Base-by-base conservation (phyloP, 2,797 vertebrate species). In the Acanthurus lineatus region DNA sequence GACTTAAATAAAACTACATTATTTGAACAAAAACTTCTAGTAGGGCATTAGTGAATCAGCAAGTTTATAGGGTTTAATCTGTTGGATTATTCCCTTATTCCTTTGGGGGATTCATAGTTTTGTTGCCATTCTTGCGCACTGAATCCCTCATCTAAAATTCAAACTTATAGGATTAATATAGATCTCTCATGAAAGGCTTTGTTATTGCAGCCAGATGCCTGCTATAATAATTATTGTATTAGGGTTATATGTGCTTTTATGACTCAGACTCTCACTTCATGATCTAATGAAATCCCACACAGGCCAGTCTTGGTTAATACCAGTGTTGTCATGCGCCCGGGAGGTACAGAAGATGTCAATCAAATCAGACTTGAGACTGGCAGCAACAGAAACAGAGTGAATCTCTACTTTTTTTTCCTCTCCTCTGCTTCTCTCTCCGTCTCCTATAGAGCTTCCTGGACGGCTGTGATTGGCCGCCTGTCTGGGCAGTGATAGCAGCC, bases 391-490 rank as follows among this genome's bases (percentile, higher is more conserved):
- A 91, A 89, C 86, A 87, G 78, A 92, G 85, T 88, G 83, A 92
- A 86, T 73, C 90, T 91, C 86, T 87, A 42, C 69, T 80, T 89
- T 62, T 44, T 4, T 45, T 47, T 79, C 60, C 51, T 79, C 60
- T 64, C 69, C 87, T 88, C 74, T 93, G 93, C 88, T 80, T 89
- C 92, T 90, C 92, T 92, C 85, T 85, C 83, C 82, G 66, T 94
- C 91, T 93, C 85, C 95, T 94, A 91, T 94, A 95, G 92, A 93
- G 82, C 78, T 91, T 91, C 93, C 94, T 96, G 94, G 95, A 97
- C 94, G 94, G 93, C 96, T 93, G 96, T 94, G 97, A 94, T 94
- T 98, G 97, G 98, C 97, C 88, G 95, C 93, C 94, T 96, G 97
- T 97, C 94, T 91, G 93, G 88, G 89, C 95, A 93, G 94, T 95